Percentiles rank a stretch among this genome's conserved stretches.
phyloP scores from a whole-genome alignment of 35 echinoderm and acorn worm species.

The Heliocidaris erythrogramma region DNA sequence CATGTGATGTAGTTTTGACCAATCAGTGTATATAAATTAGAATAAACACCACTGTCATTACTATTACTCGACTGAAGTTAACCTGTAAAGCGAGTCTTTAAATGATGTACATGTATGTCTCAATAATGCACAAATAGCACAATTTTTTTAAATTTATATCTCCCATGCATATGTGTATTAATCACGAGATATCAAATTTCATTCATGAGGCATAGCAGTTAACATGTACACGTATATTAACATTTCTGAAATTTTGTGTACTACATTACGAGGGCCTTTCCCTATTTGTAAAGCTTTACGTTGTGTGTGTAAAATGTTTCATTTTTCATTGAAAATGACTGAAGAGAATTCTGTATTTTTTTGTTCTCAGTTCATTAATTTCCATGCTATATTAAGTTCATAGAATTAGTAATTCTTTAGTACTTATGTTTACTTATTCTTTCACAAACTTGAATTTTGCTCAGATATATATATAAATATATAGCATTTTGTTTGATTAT shows the following conservation, averaged over 20 bases:
- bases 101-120: too few relatives aligned
- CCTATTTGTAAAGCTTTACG: background rate
- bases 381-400: too few relatives aligned
- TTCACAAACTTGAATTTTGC: background rate
- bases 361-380: too few relatives aligned
- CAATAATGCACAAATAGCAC: background rate
- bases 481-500: too few relatives aligned
- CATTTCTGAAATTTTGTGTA: conserved; percentile 13
- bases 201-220: background rate
- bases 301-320: background rate
- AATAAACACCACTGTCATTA: too few relatives aligned
- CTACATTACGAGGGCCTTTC: background rate
- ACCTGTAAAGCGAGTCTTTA: too few relatives aligned
- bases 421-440: background rate
- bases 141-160: background rate
- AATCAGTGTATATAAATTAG: too few relatives aligned
- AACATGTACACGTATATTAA: background rate
- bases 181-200: too few relatives aligned
- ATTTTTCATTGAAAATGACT: background rate
- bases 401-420: background rate
- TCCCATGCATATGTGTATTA: background rate
- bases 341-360: too few relatives aligned
- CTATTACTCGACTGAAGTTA: too few relatives aligned
- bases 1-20: too few relatives aligned
- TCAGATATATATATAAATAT: background rate